Base-by-base conservation (phyloP, 1,140 invertebrate genomes). In the Phenacoccus solenopsis region DNA sequence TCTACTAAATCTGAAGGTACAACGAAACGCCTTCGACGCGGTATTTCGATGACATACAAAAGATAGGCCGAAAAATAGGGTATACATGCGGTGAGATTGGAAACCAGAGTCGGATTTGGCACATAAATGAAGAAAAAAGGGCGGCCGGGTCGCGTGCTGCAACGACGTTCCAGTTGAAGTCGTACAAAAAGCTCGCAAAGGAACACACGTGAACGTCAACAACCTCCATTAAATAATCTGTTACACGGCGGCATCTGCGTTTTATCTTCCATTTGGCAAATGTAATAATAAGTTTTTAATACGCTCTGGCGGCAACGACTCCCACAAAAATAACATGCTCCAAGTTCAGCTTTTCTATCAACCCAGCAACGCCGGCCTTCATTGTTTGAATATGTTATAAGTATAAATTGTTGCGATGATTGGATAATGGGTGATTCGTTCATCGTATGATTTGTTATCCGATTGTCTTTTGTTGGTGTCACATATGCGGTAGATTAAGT, bases 221-320 rank as follows among this genome's bases (percentile, higher is more conserved):
- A 49, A 49, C 38, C 38, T 49, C 4, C 38, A 49, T 49, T 49
- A n/a, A n/a, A n/a, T n/a, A 49, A 49, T 49, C 38, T 49, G 38
- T 49, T 49, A 49, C 38, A 49, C 38, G 16, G 5, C 38, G 38
- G 38, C 38, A 49, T 49, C 38, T 49, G 38, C 38, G 38, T 49
- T 49, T 49, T 49, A 49, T 49, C 38, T 49, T 49, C 16, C 38
- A 49, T 49, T 49, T 49, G 16, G 5, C 16, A 49, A 49, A 49
- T 49, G 38, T 49, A 49, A 49, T 49, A 49, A 49, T 49, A 49
- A 49, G 38, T 49, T 49, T 49, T 49, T 49, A 49, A 49, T 49
- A 49, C 38, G 38, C 38, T 49, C 38, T 49, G 3, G 5, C 38
- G 12, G 38, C 30, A 5, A 13, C 13, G 30, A 5, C 30, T 5